phyloP scores from a whole-genome alignment of 2,113 vertebrate species.

The Zapornia atra region DNA sequence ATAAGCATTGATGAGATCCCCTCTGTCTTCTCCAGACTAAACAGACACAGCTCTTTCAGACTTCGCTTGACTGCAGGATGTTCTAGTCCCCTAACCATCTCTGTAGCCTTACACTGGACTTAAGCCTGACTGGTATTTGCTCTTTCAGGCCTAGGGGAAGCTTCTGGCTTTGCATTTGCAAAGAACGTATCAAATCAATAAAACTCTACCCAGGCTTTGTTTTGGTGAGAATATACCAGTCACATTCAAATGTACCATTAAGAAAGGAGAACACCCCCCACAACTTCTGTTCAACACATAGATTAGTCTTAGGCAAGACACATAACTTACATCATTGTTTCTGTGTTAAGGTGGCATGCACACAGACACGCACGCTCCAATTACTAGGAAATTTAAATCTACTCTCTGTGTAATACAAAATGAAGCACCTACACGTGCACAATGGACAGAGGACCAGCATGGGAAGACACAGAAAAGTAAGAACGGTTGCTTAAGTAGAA shows the following conservation, averaged over 20 bases:
- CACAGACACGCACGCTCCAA: neutral
- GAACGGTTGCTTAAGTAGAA: neutral
- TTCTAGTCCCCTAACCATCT: too few species aligned
- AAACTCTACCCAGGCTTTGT: neutral
- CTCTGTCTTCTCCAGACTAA: too few species aligned
- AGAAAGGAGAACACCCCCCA: neutral
- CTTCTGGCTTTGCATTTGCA: neutral
- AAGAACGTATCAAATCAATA: neutral
- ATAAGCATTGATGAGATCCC: too few species aligned
- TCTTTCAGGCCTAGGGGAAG: too few species aligned
- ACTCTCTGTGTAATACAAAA: neutral
- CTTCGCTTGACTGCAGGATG: too few species aligned
- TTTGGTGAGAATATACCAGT: neutral
- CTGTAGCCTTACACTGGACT: too few species aligned
- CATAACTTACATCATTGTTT: neutral
- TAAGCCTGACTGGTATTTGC: too few species aligned
- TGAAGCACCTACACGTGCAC: neutral
- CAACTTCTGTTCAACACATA: neutral
- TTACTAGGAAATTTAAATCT: neutral
- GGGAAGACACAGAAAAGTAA: neutral
- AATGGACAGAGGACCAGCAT: neutral
- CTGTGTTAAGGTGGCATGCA: neutral
- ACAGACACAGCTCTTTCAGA: too few species aligned
- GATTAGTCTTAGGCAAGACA: neutral
- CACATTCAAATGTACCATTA: neutral